Evolutionary conservation across 2,797 vertebrate species (phyloP).

Genomic region (Clarias pachynema): DNA sequence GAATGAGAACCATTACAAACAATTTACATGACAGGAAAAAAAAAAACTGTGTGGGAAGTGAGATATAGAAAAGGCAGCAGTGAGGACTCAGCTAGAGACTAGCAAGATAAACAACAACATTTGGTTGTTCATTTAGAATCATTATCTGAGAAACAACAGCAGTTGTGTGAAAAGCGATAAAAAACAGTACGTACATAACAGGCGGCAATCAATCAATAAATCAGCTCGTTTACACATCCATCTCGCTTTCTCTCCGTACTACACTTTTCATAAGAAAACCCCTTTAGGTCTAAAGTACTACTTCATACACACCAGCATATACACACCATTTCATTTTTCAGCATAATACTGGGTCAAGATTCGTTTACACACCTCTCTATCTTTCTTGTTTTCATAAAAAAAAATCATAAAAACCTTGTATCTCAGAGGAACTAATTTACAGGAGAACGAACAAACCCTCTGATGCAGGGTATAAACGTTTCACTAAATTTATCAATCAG

Average conservation of each 20-base stretch:
- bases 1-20: constrained; percentile 15
- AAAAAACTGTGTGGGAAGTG: constrained; percentile 25
- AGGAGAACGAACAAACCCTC: not conserved
- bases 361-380: not conserved
- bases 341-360: not conserved
- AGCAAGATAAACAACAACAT: constrained; percentile 35
- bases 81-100: not conserved
- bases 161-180: constrained; percentile 3
- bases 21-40: not conserved
- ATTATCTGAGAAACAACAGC: constrained; percentile 21
- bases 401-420: too few relatives aligned
- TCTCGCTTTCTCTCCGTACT: not conserved
- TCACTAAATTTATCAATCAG: constrained; percentile 18
- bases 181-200: constrained; percentile 21
- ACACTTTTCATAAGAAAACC: not conserved
- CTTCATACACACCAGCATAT: not conserved
- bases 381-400: not conserved
- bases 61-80: constrained; percentile 15
- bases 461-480: not conserved
- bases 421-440: not conserved
- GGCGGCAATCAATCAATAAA: constrained; percentile 37
- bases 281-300: not conserved
- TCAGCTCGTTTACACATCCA: not conserved
- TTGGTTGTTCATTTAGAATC: constrained; percentile 13
- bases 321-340: not conserved